Evolutionary conservation across 2,888 invertebrate genomes (phyloP), one percentile per base, ranked within the genome.

Genomic region (Unio pictorum): DNA sequence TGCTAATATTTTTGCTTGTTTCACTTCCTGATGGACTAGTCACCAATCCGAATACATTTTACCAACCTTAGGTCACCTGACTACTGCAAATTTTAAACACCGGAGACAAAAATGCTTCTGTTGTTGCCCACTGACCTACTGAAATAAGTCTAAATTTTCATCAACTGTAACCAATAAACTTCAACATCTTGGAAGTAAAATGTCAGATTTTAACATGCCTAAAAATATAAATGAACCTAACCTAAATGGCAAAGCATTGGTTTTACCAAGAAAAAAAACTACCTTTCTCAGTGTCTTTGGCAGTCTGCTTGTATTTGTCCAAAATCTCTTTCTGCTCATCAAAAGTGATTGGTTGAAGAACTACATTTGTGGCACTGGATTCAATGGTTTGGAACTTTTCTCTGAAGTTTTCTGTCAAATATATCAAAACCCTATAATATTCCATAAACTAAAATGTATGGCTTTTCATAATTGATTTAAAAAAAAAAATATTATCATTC

Each of bases 311-410:
- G 61, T 65, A 63, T 64, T 45, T 73, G 63, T n/a, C 67, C 54
- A 30, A 64, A 59, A n/a, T 34, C 57, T 67, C 62, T 55, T 61
- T 67, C 20, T 59, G 56, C 45, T 67, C 67, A 17, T 65, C 66
- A 45, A 62, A 66, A 58, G 71, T 68, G 26, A 73, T 68, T 45
- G 73, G 75, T 34, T 67, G 61, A 66, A 79, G 68, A 23, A 81
- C 78, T 18, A 80, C 77, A 65, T 78, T 72, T 54, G 69, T 69
- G 61, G 79, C 79, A 64, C 75, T 77, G 30, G 73, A 64, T 15
- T 79, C 79, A 20, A 81, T 66, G 69, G 75, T 74, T 61, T 77
- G 71, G 71, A 78, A 81, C 45, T 75, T 72, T 64, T 71, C 69
- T 67, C 75, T 65, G 71, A 79, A 79, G 56, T 80, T 78, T 55